phyloP scores from a whole-genome alignment of 92 coral and sea anemone genomes.

The Zoanthus sociatus region DNA sequence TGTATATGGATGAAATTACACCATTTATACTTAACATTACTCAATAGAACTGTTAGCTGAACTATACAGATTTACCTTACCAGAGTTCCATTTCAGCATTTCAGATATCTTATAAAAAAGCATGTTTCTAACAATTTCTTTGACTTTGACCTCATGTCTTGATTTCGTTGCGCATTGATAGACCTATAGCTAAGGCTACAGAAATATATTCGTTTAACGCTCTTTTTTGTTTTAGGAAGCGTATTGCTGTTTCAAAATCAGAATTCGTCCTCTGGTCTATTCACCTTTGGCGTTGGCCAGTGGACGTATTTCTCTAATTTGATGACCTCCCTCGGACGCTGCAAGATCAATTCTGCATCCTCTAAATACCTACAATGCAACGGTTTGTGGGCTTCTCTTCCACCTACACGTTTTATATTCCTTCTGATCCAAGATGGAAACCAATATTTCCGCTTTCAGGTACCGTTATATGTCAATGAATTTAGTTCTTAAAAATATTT shows the following conservation, averaged over 20 bases:
- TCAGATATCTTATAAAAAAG: too few relatives aligned
- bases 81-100: too few relatives aligned
- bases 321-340: not conserved
- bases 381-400: not conserved
- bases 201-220: not conserved
- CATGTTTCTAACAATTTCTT: too few relatives aligned
- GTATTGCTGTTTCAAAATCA: not conserved
- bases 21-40: too few relatives aligned
- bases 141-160: too few relatives aligned
- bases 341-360: not conserved
- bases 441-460: not conserved
- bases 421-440: not conserved
- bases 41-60: too few relatives aligned
- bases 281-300: conserved; percentile 6
- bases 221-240: not conserved
- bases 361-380: not conserved
- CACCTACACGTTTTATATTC: not conserved
- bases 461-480: not conserved
- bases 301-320: conserved; percentile 7
- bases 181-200: too few relatives aligned
- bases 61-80: too few relatives aligned
- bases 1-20: too few relatives aligned
- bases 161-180: too few relatives aligned
- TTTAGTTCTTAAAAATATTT: too few relatives aligned
- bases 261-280: not conserved